These are phyloP conservation scores for Terrapene triunguis DNA, from an alignment of 2,113 vertebrate genomes.

Conservation along the genomic window DNA sequence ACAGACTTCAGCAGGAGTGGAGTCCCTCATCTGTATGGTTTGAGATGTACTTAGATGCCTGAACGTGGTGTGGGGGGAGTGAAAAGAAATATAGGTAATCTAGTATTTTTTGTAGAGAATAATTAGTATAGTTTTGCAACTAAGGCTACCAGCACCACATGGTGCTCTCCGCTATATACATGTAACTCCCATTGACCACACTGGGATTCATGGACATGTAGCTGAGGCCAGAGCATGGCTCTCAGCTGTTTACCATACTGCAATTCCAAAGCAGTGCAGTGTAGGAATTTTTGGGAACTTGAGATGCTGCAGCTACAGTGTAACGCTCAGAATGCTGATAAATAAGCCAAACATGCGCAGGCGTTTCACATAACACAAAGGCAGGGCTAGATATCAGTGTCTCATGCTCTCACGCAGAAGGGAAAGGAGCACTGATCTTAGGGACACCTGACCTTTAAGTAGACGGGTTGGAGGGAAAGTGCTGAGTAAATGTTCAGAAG, in stretches of 20 bases:
- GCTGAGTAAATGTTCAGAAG: neutral
- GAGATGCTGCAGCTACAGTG: neutral
- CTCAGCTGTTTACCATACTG: accelerated
- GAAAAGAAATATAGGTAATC: neutral
- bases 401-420: no score
- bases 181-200: neutral
- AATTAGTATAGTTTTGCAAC: neutral
- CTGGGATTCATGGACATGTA: neutral
- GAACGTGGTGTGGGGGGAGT: neutral
- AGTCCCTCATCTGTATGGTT: neutral
- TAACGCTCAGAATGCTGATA: neutral
- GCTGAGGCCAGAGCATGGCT: neutral
- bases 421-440: neutral
- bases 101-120: neutral
- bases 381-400: neutral
- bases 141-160: neutral
- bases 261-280: accelerated
- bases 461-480: neutral
- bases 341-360: neutral
- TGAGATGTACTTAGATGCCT: neutral
- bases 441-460: neutral
- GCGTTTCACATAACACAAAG: neutral
- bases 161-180: neutral
- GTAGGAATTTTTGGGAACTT: neutral
- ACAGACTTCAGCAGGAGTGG: neutral